Base-by-base conservation (phyloP, 1,140 invertebrate species). In the Cecropterus lyciades region DNA sequence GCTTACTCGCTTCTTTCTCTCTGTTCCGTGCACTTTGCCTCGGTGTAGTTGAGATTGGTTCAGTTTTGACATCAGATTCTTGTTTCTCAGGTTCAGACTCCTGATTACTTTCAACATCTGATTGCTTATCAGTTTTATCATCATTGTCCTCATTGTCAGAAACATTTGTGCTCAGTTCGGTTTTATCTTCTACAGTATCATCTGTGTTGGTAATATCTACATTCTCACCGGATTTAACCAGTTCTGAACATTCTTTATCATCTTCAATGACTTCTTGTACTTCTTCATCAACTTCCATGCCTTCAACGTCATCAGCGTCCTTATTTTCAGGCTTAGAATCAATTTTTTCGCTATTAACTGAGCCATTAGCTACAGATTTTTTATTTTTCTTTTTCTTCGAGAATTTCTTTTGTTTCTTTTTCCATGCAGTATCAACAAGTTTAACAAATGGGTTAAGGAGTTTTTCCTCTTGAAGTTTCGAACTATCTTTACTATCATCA, bases 351-450 rank as follows among this genome's bases (percentile, higher is more conserved):
- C 60, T 27, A 10, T 65, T 16, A 10, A 48, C 15, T 14, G 49
- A 15, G 16, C 17, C 27, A 17, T 62, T 51, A 27, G 27, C 15
- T 10, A 40, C 30, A 15, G 57, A 27, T 16, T 79, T 78, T 51
- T 65, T 78, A 49, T 20, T 67, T 77, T 82, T 84, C 55, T 76
- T 82, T 56, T 79, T 86, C 52, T 82, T 89, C 10, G 46, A 52
- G 55, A 60, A 13, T 67, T 82, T 89, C 56, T 86, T 89, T 40
- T 85, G 84, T 14, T 89, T 89, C 67, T 89, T 91, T 65, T 91
- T 89, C 69, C 76, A 71, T 10, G 79, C 89, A 14, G 70, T 79
- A 67, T 89, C 85, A 5, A 91, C 85, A 48, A 91, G 64, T 70
- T 89, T 91, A 3, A 89, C 87, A 37, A 76, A 87, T 0, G 88